These are phyloP conservation scores for Halichoeres trimaculatus DNA, from an alignment of 2,113 vertebrate species.

Conservation along the genomic window DNA sequence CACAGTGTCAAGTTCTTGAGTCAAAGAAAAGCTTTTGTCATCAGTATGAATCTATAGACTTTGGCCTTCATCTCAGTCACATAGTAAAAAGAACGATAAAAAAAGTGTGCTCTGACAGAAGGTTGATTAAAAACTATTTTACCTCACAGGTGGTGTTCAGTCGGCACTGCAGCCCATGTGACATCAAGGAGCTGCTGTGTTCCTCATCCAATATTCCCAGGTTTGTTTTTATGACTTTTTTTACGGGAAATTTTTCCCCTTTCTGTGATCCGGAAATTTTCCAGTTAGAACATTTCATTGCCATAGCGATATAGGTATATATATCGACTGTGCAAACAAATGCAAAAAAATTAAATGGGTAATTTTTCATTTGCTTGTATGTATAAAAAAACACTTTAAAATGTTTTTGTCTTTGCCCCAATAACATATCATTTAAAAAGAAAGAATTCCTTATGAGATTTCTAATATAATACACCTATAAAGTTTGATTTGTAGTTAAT, in stretches of 20 bases:
- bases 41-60: neutral
- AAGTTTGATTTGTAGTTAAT: no score
- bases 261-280: neutral
- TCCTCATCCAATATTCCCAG: constrained; percentile 85
- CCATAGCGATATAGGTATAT: no score
- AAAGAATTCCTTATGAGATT: no score
- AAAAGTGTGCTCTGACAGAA: neutral
- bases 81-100: neutral
- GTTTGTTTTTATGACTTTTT: constrained; percentile 49
- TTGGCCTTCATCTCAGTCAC: neutral
- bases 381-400: no score
- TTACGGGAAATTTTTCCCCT: neutral
- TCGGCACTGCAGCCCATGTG: constrained; percentile 84
- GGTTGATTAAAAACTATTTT: constrained; percentile 3
- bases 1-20: neutral
- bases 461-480: no score
- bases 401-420: no score
- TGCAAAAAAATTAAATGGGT: no score
- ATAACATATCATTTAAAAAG: no score
- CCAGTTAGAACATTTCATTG: no score
- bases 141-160: constrained; percentile 83
- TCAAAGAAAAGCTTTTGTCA: constrained; percentile 4
- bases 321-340: no score
- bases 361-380: no score
- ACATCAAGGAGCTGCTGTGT: constrained; percentile 86